A percentile compares a stretch with the other conserved stretches of the same genome.
These are phyloP conservation scores for Myioborus miniatus DNA, from an alignment of 2,797 vertebrate species.

Conservation along the genomic window DNA sequence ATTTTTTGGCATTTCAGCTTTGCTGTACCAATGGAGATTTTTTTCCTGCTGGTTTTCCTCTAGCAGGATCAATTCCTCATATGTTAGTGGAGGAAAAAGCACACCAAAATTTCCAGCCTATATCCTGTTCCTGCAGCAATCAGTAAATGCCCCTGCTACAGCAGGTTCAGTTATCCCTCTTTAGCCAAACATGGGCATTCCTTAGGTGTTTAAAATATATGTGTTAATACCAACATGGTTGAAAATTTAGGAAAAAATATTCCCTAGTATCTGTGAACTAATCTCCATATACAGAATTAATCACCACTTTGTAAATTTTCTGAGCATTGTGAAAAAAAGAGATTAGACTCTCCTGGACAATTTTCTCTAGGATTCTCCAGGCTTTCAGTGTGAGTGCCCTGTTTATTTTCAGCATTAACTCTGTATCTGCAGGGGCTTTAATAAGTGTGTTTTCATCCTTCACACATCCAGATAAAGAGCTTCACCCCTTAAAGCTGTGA, in stretches of 20 bases:
- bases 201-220: background rate
- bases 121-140: background rate
- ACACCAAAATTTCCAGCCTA: background rate
- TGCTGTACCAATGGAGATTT: background rate
- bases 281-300: background rate
- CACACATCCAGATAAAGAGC: background rate
- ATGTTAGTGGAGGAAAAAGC: background rate
- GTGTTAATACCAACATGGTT: rapidly evolving
- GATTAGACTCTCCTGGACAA: background rate
- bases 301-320: background rate
- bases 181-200: background rate
- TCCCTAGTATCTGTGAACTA: background rate
- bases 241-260: background rate
- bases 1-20: background rate
- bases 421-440: background rate
- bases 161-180: background rate
- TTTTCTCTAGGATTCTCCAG: background rate
- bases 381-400: background rate
- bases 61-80: background rate
- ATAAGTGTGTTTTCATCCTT: conserved; percentile 6
- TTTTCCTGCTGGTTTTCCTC: background rate
- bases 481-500: conserved; percentile 34
- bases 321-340: background rate
- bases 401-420: conserved; percentile 15
- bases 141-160: background rate